These are phyloP conservation scores for Drepana falcataria DNA, from an alignment of 2,888 invertebrate genomes.

Conservation along the genomic window DNA sequence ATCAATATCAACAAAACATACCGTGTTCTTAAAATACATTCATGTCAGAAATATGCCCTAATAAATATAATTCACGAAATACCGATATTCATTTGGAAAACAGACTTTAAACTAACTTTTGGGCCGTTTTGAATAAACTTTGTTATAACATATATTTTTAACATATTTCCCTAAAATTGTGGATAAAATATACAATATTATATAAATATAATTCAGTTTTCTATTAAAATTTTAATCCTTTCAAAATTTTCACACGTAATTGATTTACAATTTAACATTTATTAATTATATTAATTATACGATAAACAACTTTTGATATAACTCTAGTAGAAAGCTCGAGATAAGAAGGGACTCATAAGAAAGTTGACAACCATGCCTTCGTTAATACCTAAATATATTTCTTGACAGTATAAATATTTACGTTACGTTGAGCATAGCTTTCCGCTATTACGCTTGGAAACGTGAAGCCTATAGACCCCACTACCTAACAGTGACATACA, in stretches of 20 bases:
- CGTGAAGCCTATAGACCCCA: constrained; percentile 14
- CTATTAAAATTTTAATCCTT: background rate
- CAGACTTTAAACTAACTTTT: no score
- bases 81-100: no score
- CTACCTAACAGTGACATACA: constrained; percentile 19
- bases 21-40: no score
- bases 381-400: constrained; percentile 21
- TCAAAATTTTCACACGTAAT: background rate
- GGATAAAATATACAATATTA: background rate
- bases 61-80: no score
- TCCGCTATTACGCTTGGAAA: constrained; percentile 23
- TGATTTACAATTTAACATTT: constrained; percentile 1
- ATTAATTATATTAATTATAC: constrained; percentile 18
- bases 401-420: constrained; percentile 17
- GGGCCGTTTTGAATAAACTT: no score
- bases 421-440: constrained; percentile 54
- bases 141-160: background rate
- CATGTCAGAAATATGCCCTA: no score
- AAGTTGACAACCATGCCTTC: constrained; percentile 68
- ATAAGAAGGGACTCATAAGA: constrained; percentile 67
- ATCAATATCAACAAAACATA: no score
- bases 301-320: constrained; percentile 27
- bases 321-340: constrained; percentile 73
- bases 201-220: background rate
- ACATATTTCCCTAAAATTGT: background rate